A percentile compares a stretch with the other conserved stretches of the same genome.
These are phyloP conservation scores for Cyclopterus lumpus DNA, from an alignment of 2,797 vertebrate species.

Conservation along the genomic window DNA sequence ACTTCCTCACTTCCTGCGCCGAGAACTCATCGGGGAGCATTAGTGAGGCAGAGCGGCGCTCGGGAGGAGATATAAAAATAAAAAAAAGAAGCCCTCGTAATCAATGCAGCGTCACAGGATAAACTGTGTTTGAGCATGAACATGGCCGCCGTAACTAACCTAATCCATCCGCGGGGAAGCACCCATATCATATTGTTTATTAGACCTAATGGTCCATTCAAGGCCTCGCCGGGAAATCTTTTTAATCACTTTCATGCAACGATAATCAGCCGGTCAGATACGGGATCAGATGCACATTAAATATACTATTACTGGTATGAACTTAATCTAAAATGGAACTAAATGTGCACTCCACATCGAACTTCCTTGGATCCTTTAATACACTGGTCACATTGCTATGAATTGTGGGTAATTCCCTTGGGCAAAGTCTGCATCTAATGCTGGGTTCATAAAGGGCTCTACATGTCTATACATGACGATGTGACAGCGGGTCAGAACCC, in stretches of 20 bases:
- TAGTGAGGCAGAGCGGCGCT: conserved; percentile 28
- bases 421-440: too few species aligned
- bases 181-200: background rate
- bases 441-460: too few species aligned
- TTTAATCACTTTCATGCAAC: background rate
- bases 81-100: too few species aligned
- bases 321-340: background rate
- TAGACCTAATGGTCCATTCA: background rate
- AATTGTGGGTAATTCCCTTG: too few species aligned
- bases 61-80: background rate
- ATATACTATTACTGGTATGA: background rate
- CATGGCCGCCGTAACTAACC: background rate
- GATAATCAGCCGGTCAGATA: background rate
- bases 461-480: too few species aligned
- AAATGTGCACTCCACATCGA: background rate
- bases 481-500: too few species aligned
- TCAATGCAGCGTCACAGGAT: conserved; percentile 21
- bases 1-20: conserved; percentile 60
- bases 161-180: background rate
- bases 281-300: background rate
- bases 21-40: conserved; percentile 60
- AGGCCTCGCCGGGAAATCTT: background rate
- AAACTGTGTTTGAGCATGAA: background rate
- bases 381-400: too few species aligned
- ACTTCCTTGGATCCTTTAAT: background rate